Percentiles rank a stretch among this genome's conserved stretches.
Conservation (phyloP, 2,113 vertebrate species). For the Ciconia maguari region DNA sequence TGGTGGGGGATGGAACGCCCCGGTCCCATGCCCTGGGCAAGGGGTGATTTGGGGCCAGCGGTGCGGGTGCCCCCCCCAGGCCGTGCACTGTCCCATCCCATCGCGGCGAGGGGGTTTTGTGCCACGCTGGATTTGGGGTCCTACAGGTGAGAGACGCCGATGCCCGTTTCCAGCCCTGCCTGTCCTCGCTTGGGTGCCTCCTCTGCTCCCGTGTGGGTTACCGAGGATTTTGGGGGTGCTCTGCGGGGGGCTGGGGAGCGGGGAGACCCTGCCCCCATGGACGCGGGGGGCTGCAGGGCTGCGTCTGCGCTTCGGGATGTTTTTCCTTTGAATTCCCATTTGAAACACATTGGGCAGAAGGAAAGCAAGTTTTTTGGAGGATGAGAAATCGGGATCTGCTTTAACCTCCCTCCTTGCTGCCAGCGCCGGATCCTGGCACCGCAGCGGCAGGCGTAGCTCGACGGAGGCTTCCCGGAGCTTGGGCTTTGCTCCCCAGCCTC, state of each 20-base stretch:
- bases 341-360: rapidly evolving
- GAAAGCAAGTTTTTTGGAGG: not conserved
- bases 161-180: not conserved
- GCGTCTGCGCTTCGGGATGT: rapidly evolving
- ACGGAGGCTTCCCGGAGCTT: rapidly evolving
- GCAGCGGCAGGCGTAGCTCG: rapidly evolving
- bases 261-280: rapidly evolving
- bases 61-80: not conserved
- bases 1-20: not conserved
- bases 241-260: rapidly evolving
- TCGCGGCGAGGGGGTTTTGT: rapidly evolving
- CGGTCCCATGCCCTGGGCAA: rapidly evolving
- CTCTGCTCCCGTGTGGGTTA: not conserved
- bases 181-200: not conserved
- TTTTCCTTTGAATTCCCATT: not conserved
- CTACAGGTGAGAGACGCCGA: rapidly evolving
- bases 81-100: not conserved
- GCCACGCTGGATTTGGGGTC: not conserved
- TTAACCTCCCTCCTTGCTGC: not conserved
- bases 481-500: not conserved
- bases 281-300: too few relatives aligned
- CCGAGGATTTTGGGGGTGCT: not conserved
- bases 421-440: not conserved
- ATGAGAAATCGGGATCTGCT: not conserved
- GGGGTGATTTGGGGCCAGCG: rapidly evolving